A percentile compares a stretch with the other conserved stretches of the same genome.
phyloP scores from a whole-genome alignment of 2,888 invertebrate genomes.

The Linnaemya tessellans region DNA sequence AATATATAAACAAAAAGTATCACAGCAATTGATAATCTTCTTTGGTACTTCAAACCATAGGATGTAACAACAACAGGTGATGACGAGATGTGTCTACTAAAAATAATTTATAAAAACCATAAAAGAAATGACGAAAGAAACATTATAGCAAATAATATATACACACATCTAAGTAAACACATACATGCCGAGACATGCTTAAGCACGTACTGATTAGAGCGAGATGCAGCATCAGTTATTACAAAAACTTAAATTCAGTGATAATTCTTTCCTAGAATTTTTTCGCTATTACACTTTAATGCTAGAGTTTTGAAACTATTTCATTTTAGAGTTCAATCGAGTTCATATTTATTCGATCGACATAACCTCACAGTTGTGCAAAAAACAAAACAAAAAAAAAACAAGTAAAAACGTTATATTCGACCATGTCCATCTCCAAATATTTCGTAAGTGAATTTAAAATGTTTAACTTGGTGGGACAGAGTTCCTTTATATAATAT shows the following conservation, averaged over 20 bases:
- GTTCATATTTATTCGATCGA: too few relatives aligned
- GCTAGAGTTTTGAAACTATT: neutral
- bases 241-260: slow-evolving; percentile 13
- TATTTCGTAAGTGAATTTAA: too few relatives aligned
- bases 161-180: neutral
- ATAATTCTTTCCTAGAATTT: slow-evolving; percentile 8
- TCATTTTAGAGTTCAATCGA: too few relatives aligned
- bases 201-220: neutral
- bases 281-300: neutral
- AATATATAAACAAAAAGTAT: slow-evolving; percentile 7
- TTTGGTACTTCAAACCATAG: neutral
- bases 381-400: too few relatives aligned
- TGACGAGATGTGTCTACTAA: neutral
- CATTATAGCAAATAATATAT: neutral
- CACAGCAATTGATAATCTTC: slow-evolving; percentile 14
- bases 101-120: slow-evolving; percentile 33
- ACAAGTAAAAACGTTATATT: too few relatives aligned
- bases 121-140: slow-evolving; percentile 16
- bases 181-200: neutral
- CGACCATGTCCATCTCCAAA: too few relatives aligned
- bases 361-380: too few relatives aligned
- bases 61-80: slow-evolving; percentile 58
- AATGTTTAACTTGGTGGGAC: too few relatives aligned
- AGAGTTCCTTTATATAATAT: too few relatives aligned
- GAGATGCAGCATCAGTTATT: slow-evolving; percentile 32